These are phyloP conservation scores for Tetranychus cinnabarinus DNA, from an alignment of 1,140 invertebrate species.

Conservation along the genomic window DNA sequence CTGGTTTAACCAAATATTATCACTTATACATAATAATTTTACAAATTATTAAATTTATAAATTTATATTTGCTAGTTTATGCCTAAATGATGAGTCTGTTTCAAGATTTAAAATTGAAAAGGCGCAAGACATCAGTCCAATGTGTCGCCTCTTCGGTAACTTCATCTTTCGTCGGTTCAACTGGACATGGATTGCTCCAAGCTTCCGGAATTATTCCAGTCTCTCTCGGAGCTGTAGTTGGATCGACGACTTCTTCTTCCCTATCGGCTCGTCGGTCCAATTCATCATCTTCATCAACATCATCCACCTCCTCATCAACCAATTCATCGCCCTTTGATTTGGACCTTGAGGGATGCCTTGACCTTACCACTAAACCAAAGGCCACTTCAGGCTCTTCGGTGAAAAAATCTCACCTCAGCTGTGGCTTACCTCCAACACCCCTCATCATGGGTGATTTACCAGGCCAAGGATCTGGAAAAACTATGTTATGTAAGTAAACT, in stretches of 20 bases:
- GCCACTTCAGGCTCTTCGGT: neutral
- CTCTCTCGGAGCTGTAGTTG: neutral
- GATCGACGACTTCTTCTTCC: neutral
- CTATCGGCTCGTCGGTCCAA: neutral
- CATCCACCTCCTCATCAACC: conserved; percentile 1
- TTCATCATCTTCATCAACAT: conserved; percentile 1
- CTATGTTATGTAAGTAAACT: conserved; percentile 1
- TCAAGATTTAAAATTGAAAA: conserved; percentile 90
- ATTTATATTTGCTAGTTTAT: neutral
- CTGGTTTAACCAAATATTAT: no score
- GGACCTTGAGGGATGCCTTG: conserved; percentile 3
- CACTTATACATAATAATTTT: no score
- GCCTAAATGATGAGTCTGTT: conserved; percentile 56
- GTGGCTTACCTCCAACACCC: neutral
- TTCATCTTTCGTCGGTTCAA: neutral
- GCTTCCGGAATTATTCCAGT: neutral
- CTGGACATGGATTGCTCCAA: neutral
- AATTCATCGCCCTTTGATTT: neutral
- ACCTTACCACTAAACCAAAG: neutral
- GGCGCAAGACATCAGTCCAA: conserved; percentile 39
- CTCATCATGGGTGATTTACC: conserved; percentile 4
- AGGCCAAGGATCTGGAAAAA: conserved; percentile 2
- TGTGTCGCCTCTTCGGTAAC: neutral
- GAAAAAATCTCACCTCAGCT: neutral
- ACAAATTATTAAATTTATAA: neutral